phyloP scores from a whole-genome alignment of 2,797 vertebrate genomes.

The Acipenser ruthenus region DNA sequence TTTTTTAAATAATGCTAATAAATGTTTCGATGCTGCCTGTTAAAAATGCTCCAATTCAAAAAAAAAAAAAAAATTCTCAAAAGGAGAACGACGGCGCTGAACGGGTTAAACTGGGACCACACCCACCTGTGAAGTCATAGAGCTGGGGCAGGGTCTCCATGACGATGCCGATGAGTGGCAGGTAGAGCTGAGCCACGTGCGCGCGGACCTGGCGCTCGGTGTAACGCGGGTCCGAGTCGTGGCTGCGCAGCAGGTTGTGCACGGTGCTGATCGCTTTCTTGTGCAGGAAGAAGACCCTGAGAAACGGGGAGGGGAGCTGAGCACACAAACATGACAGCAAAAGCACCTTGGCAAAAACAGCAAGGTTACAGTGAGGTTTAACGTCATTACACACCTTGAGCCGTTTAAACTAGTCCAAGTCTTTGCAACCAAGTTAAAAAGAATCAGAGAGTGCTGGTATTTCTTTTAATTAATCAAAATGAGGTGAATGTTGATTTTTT shows the following conservation, averaged over 20 bases:
- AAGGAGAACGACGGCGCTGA: no score
- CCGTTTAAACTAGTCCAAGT: no score
- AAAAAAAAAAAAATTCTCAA: background rate
- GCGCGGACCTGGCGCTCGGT: conserved; percentile 63
- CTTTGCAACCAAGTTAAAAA: no score
- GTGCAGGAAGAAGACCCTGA: conserved; percentile 76
- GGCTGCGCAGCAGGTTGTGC: conserved; percentile 76
- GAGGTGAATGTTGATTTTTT: no score
- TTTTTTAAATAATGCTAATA: no score
- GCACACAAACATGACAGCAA: background rate
- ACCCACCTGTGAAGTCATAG: conserved; percentile 77
- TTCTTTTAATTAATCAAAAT: no score
- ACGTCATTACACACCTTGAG: no score
- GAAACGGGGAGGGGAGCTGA: background rate
- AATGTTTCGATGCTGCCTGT: no score
- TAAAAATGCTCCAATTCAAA: background rate
- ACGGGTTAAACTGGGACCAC: background rate
- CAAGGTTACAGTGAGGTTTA: background rate
- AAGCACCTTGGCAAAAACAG: background rate
- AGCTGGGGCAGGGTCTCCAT: conserved; percentile 77
- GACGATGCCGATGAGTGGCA: conserved; percentile 72
- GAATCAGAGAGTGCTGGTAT: no score
- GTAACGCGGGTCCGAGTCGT: conserved; percentile 75
- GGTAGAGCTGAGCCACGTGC: conserved; percentile 76
- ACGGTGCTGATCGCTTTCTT: conserved; percentile 81